Evolutionary conservation across 2,797 vertebrate species (phyloP), one percentile per base, ranked within the genome.

Genomic region (Dendrocincla fuliginosa): DNA sequence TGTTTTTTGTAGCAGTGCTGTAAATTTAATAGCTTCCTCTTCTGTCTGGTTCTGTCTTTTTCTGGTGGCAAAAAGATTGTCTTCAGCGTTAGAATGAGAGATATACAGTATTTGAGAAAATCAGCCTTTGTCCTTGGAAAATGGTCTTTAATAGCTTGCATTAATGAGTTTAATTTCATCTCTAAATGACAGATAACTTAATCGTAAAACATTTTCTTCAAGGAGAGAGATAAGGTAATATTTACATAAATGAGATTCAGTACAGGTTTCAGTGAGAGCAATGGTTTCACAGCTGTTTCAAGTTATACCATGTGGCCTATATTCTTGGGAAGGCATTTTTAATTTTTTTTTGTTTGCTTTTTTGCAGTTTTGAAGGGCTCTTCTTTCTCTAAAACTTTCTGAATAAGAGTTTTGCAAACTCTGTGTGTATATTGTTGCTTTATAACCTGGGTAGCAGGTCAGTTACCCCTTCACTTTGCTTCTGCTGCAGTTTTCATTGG

Each of bases 121-220:
- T 91, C 56, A 94, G 77, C 75, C 87, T 97, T 96, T 96, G 91
- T 96, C 89, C 93, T 95, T 89, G 84, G 81, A 95, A 97, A 97
- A 93, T 86, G 44, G 37, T 95, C 94, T 95, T 96, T 89, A 65
- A 91, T 96, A 90, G 53, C 73, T 89, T 95, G 93, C 71, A 89
- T 93, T 96, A 96, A 97, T 97, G 82, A 94, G 69, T 77, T 96
- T 96, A 89, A 95, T 97, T 96, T 96, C 97, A 96, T 96, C 88
- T 96, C 68, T 94, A 96, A 97, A 93, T 96, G 90, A 82, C 63
- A 94, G 92, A 92, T 89, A 94, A 82, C 52, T 84, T 94, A 92
- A 96, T 93, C 32, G 5, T 71, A 88, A 76, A 65, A 42, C 69
- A 32, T 92, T 84, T 87, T 89, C 75, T 89, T 96, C 61, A 81